phyloP scores from a whole-genome alignment of 2,113 vertebrate genomes.

The Theristicus caerulescens region DNA sequence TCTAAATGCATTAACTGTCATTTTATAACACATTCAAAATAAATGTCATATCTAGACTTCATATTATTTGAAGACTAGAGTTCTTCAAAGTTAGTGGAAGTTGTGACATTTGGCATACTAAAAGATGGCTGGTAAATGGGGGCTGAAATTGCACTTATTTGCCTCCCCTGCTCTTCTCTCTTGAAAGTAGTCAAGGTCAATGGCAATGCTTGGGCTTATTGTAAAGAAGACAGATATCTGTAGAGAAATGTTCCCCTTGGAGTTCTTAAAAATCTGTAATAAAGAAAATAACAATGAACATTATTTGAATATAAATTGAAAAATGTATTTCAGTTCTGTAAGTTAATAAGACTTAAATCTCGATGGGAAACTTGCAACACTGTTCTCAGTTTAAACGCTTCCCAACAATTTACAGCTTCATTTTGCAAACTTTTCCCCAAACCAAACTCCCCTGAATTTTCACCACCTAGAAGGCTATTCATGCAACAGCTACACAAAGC shows the following conservation, averaged over 20 bases:
- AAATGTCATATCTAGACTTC: not conserved
- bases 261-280: not conserved
- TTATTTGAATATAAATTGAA: slow-evolving; percentile 22
- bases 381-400: not conserved
- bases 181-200: not conserved
- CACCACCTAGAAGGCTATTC: not conserved
- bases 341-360: slow-evolving; percentile 13
- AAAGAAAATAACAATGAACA: slow-evolving; percentile 10
- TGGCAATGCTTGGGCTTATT: not conserved
- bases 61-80: not conserved
- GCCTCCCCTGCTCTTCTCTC: not conserved
- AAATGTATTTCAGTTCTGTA: not conserved
- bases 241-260: not conserved
- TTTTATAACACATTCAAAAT: not conserved
- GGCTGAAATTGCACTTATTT: not conserved
- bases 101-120: not conserved
- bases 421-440: not conserved
- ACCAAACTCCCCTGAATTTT: not conserved
- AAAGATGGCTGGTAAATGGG: not conserved
- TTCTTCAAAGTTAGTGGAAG: not conserved
- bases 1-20: not conserved
- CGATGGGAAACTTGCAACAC: not conserved
- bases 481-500: not conserved
- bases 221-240: not conserved
- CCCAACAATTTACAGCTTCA: not conserved